A percentile compares a stretch with the other conserved stretches of the same genome.
phyloP scores from a whole-genome alignment of 2,797 vertebrate genomes.

The Limnodromus scolopaceus region DNA sequence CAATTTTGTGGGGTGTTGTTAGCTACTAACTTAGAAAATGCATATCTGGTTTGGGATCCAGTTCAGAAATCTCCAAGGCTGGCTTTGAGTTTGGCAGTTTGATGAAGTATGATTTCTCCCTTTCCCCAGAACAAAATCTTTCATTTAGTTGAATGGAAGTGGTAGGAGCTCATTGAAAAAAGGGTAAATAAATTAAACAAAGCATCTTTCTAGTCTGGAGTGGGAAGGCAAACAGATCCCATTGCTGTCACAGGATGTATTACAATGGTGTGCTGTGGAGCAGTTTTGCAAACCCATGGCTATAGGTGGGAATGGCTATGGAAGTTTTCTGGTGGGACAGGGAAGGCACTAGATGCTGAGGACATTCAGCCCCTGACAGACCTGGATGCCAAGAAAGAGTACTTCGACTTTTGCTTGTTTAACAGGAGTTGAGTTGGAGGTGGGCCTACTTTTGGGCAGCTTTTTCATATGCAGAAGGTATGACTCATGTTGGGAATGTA shows the following conservation, averaged over 20 bases:
- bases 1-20: neutral
- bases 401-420: neutral
- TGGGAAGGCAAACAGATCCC: neutral
- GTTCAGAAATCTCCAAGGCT: neutral
- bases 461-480: neutral
- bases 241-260: neutral
- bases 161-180: neutral
- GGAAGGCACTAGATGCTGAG: neutral
- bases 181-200: neutral
- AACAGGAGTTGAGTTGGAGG: neutral
- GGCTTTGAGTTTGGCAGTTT: neutral
- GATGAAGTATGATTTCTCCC: neutral
- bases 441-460: neutral
- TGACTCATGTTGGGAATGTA: slow-evolving; percentile 10
- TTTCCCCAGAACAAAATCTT: neutral
- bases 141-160: neutral
- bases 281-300: neutral
- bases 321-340: neutral
- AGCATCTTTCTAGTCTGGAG: neutral
- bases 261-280: neutral
- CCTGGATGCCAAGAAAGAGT: neutral
- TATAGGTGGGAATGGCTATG: neutral
- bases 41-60: neutral
- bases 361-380: neutral
- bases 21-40: neutral